phyloP scores from a whole-genome alignment of 2,888 invertebrate species.

The Lepetodrilus schrolli region DNA sequence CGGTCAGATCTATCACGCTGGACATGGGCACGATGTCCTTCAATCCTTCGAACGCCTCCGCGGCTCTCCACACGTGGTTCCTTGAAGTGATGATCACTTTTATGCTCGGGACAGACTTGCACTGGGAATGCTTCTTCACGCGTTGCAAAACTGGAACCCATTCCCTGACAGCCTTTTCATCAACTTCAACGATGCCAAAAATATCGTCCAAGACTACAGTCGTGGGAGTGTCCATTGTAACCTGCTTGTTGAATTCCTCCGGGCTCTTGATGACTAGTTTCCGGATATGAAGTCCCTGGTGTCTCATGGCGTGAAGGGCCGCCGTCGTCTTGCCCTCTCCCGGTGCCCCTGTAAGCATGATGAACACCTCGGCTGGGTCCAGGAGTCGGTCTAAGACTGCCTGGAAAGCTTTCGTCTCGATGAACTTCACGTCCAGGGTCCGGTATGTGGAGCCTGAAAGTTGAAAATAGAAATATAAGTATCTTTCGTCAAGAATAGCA shows the following conservation, averaged over 20 bases:
- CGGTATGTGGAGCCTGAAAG: constrained; percentile 1
- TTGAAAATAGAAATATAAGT: too few species aligned
- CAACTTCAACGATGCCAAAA: constrained; percentile 17
- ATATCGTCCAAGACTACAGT: constrained; percentile 11
- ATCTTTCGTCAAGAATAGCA: too few species aligned
- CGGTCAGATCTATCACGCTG: constrained; percentile 1
- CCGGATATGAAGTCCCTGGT: not conserved
- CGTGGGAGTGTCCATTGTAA: not conserved
- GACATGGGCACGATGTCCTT: constrained; percentile 6
- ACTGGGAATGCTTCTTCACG: not conserved
- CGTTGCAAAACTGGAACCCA: not conserved
- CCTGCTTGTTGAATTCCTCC: not conserved
- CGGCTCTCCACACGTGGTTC: constrained; percentile 11
- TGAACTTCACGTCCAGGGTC: not conserved
- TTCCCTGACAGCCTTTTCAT: not conserved
- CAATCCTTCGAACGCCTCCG: not conserved
- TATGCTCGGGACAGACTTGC: not conserved
- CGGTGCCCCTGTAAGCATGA: not conserved
- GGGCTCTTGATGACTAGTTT: not conserved
- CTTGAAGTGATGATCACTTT: constrained; percentile 11
- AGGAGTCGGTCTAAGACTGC: not conserved
- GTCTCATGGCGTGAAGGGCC: not conserved
- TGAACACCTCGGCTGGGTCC: constrained; percentile 6
- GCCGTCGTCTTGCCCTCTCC: constrained; percentile 16
- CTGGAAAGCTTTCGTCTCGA: constrained; percentile 13